Evolutionary conservation across 23 tunicate species (phyloP).

Genomic region (Trididemnum nubilum): DNA sequence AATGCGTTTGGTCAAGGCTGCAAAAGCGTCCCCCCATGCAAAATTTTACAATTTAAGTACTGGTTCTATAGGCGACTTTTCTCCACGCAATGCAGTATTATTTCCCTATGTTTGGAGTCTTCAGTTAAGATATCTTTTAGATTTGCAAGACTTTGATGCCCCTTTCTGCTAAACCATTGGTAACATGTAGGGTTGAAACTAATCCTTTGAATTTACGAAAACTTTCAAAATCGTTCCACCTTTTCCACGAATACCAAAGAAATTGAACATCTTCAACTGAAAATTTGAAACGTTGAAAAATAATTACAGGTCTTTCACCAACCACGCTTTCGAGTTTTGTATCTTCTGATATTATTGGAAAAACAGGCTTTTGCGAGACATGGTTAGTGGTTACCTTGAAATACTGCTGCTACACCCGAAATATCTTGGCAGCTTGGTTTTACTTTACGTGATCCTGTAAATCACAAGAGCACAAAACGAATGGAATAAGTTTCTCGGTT

Average conservation of each 20-base stretch:
- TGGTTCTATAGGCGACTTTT: too few relatives aligned
- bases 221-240: background rate
- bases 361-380: conserved; percentile 23
- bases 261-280: conserved; percentile 11
- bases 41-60: too few relatives aligned
- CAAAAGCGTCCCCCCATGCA: too few relatives aligned
- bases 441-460: background rate
- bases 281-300: conserved; percentile 9
- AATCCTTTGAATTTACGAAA: background rate
- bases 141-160: background rate
- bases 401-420: background rate
- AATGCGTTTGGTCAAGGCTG: too few relatives aligned
- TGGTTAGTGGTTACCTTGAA: background rate
- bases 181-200: background rate
- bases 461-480: conserved; percentile 1
- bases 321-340: background rate
- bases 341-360: background rate
- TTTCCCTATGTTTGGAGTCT: background rate
- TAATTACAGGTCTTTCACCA: conserved; percentile 3
- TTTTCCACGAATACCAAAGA: background rate
- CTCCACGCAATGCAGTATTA: conserved; percentile 13
- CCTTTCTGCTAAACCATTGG: conserved; percentile 4
- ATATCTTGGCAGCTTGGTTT: background rate
- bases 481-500: background rate
- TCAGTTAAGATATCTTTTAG: conserved; percentile 3